Evolutionary conservation across 2,797 vertebrate genomes (phyloP).

Genomic region (Sebastes umbrosus): DNA sequence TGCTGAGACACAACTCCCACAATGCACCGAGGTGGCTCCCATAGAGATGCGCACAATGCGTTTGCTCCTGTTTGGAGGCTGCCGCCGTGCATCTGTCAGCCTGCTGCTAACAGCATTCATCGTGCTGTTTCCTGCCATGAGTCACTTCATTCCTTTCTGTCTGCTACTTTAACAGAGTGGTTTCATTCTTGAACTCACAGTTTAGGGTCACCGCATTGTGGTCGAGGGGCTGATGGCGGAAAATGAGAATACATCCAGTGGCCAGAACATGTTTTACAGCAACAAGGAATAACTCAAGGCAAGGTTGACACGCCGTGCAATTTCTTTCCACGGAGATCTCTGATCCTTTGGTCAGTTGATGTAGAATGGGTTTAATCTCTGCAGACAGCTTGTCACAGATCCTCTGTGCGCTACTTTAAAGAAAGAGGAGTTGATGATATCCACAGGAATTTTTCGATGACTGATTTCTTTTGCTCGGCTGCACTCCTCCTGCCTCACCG

Average conservation of each 20-base stretch:
- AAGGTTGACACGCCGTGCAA: constrained; percentile 36
- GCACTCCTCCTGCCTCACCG: constrained; percentile 5
- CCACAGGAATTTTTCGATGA: constrained; percentile 46
- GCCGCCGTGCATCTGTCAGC: constrained; percentile 53
- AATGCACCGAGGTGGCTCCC: constrained; percentile 70
- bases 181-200: constrained; percentile 38
- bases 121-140: constrained; percentile 2
- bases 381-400: constrained; percentile 16
- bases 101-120: constrained; percentile 33
- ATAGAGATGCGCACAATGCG: constrained; percentile 52
- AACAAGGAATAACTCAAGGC: constrained; percentile 40
- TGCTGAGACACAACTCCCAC: constrained; percentile 75
- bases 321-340: constrained; percentile 37
- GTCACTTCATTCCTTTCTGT: not conserved
- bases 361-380: constrained; percentile 13
- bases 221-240: constrained; percentile 22
- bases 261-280: constrained; percentile 37
- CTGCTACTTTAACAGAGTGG: constrained; percentile 19
- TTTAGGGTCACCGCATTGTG: constrained; percentile 47
- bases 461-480: constrained; percentile 27
- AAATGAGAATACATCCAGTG: constrained; percentile 36
- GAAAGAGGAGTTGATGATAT: constrained; percentile 24
- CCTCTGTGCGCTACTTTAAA: constrained; percentile 9
- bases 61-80: constrained; percentile 46
- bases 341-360: constrained; percentile 42